These are phyloP conservation scores for Riptortus pedestris DNA, from an alignment of 1,140 invertebrate genomes.

Conservation along the genomic window DNA sequence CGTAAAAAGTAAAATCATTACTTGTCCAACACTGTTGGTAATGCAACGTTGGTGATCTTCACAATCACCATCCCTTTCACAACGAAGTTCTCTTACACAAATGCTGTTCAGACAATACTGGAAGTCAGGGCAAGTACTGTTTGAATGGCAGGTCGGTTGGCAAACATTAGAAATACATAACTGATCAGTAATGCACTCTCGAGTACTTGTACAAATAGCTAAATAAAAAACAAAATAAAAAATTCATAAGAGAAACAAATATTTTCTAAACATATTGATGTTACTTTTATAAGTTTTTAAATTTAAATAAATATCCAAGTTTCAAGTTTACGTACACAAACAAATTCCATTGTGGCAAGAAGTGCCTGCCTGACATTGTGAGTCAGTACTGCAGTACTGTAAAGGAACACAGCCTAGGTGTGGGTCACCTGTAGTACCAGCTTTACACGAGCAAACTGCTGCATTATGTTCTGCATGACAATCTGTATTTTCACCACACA, in stretches of 20 bases:
- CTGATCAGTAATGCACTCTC: conserved; percentile 71
- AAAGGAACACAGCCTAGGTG: conserved; percentile 66
- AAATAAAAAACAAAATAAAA: too few relatives aligned
- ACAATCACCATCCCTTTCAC: conserved; percentile 58
- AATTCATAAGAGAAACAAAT: too few relatives aligned
- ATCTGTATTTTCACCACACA: conserved; percentile 65
- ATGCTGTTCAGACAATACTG: conserved; percentile 73
- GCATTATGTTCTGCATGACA: conserved; percentile 41
- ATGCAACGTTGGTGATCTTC: conserved; percentile 53
- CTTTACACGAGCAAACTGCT: conserved; percentile 65
- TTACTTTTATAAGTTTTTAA: not conserved
- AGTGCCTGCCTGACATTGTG: conserved; percentile 66
- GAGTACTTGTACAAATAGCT: conserved; percentile 59
- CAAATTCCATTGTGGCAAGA: conserved; percentile 73
- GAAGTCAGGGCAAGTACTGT: conserved; percentile 65
- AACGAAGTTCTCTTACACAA: conserved; percentile 67
- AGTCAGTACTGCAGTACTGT: conserved; percentile 65
- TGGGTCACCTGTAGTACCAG: conserved; percentile 75
- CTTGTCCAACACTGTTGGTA: conserved; percentile 52
- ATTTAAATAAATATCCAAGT: not conserved
- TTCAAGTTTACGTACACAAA: conserved; percentile 43
- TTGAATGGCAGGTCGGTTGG: conserved; percentile 63
- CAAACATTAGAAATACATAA: conserved; percentile 68
- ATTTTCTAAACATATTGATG: conserved; percentile 1
- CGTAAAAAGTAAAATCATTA: conserved; percentile 27